Percentiles rank a stretch among this genome's conserved stretches.
Evolutionary conservation across 2,797 vertebrate species (phyloP).

Genomic region (Schizopygopsis pylzovi): DNA sequence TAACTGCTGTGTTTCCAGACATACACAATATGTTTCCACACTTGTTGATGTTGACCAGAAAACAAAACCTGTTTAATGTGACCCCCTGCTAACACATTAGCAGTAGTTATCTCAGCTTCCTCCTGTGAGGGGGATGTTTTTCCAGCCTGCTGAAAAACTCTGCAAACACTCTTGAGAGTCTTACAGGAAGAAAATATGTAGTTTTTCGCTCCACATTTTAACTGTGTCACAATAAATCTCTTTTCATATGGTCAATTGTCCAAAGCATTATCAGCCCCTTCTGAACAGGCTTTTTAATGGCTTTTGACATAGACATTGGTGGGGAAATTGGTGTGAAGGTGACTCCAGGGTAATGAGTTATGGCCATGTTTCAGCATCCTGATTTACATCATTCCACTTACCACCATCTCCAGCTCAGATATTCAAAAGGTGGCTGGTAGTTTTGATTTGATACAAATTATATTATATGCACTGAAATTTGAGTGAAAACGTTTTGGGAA

Average conservation of each 20-base stretch:
- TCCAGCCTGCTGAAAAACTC: not conserved
- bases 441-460: not conserved
- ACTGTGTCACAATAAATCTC: not conserved
- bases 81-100: constrained; percentile 41
- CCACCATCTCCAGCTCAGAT: constrained; percentile 7
- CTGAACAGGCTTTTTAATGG: constrained; percentile 18
- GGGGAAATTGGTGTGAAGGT: constrained; percentile 50
- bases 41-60: constrained; percentile 42
- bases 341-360: constrained; percentile 42
- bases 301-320: constrained; percentile 29
- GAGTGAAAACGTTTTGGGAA: not conserved
- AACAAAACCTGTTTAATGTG: constrained; percentile 44
- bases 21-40: constrained; percentile 31
- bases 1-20: constrained; percentile 32
- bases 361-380: constrained; percentile 29
- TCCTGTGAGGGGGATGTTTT: constrained; percentile 23
- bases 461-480: not conserved
- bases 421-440: constrained; percentile 41
- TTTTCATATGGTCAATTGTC: constrained; percentile 26
- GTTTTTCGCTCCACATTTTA: constrained; percentile 1
- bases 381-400: constrained; percentile 51
- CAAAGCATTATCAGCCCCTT: constrained; percentile 26
- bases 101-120: constrained; percentile 6
- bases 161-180: constrained; percentile 5
- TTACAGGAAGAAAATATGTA: not conserved